Evolutionary conservation across 1,140 invertebrate species (phyloP).

Genomic region (Psix sp.): DNA sequence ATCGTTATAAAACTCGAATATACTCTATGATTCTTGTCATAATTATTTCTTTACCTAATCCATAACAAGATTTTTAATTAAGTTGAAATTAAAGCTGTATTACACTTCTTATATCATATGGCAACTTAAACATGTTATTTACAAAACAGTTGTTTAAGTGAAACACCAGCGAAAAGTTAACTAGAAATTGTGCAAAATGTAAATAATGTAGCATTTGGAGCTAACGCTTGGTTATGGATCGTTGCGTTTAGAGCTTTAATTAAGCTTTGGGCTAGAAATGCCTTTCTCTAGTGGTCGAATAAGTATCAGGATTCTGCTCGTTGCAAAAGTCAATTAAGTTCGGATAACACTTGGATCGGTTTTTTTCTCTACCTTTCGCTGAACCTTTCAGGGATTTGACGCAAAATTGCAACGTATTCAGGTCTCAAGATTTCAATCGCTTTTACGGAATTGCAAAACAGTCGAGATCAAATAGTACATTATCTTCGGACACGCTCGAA

Average conservation of each 20-base stretch:
- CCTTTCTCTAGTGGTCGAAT: conserved; percentile 29
- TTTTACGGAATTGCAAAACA: conserved; percentile 41
- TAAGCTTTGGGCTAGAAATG: conserved; percentile 40
- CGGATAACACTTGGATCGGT: conserved; percentile 29
- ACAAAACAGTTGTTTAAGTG: no score
- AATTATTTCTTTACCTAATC: no score
- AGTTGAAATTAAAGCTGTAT: no score
- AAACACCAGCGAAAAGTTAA: no score
- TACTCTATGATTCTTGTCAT: no score
- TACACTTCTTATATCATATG: no score
- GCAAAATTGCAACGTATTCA: conserved; percentile 32
- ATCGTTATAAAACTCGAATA: no score
- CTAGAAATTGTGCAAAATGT: conserved; percentile 36
- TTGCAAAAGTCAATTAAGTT: conserved; percentile 49
- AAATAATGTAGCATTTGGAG: conserved; percentile 33
- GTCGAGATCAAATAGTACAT: conserved; percentile 20
- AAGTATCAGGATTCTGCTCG: conserved; percentile 29
- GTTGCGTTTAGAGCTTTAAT: conserved; percentile 46
- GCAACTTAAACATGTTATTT: no score
- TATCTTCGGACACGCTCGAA: conserved; percentile 23
- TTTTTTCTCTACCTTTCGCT: conserved; percentile 23
- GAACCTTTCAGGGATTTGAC: conserved; percentile 20
- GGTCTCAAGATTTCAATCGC: conserved; percentile 42
- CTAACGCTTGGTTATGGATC: conserved; percentile 19
- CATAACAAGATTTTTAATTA: no score